Percentiles rank a stretch among this genome's conserved stretches.
Evolutionary conservation across 2,113 vertebrate species (phyloP).

Genomic region (Ciconia stormi): DNA sequence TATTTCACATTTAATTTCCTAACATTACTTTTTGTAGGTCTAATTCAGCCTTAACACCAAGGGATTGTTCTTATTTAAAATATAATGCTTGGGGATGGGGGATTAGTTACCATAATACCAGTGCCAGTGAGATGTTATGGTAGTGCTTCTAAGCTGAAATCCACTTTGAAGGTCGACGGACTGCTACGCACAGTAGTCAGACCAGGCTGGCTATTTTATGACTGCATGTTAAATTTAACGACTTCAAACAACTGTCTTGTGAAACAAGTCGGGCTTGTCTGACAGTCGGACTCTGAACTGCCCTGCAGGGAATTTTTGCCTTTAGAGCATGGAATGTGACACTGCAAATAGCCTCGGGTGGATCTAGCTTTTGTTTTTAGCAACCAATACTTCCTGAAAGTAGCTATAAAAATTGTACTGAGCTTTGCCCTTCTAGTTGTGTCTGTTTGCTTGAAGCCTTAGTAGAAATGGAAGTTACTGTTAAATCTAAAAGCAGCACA

Average conservation of each 20-base stretch:
- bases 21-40: background rate
- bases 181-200: background rate
- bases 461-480: background rate
- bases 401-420: background rate
- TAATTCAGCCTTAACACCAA: background rate
- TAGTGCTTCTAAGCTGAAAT: background rate
- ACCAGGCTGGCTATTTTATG: background rate
- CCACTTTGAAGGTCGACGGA: background rate
- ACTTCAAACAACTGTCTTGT: slow-evolving; percentile 37
- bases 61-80: background rate
- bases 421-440: slow-evolving; percentile 36
- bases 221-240: background rate
- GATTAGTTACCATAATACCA: background rate
- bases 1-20: background rate
- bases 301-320: slow-evolving; percentile 37
- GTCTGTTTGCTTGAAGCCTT: background rate
- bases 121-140: background rate
- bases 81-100: background rate
- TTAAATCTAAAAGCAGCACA: background rate
- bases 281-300: slow-evolving; percentile 21
- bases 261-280: background rate
- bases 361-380: slow-evolving; percentile 58
- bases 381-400: slow-evolving; percentile 8
- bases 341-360: slow-evolving; percentile 49
- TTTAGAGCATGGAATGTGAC: slow-evolving; percentile 24